A percentile compares a stretch with the other conserved stretches of the same genome.
Evolutionary conservation across 1,140 invertebrate genomes (phyloP).

Genomic region (Drosophila pseudoananassae): DNA sequence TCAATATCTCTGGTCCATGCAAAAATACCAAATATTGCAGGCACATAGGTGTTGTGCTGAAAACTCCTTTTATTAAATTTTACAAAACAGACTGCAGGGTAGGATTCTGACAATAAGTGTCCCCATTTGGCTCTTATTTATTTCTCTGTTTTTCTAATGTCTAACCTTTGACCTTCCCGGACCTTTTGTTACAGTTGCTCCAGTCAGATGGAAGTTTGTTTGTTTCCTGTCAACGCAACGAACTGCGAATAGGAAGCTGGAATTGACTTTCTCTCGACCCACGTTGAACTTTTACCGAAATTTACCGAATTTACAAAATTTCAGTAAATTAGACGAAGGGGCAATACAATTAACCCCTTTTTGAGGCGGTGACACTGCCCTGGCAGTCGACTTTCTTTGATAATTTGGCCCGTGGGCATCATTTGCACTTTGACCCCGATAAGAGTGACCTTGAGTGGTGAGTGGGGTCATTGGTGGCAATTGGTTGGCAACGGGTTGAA

Average conservation of each 20-base stretch:
- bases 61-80: not conserved
- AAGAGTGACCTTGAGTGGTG: slow-evolving; percentile 15
- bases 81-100: not conserved
- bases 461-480: slow-evolving; percentile 1
- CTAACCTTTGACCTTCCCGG: slow-evolving; percentile 62
- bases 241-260: slow-evolving; percentile 54
- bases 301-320: slow-evolving; percentile 4
- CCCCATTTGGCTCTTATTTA: slow-evolving; percentile 23
- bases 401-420: slow-evolving; percentile 23
- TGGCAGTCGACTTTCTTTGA: slow-evolving; percentile 19
- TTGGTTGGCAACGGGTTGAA: slow-evolving; percentile 20
- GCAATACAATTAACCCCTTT: slow-evolving; percentile 48
- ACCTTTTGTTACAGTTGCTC: slow-evolving; percentile 36
- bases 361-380: slow-evolving; percentile 21
- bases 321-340: slow-evolving; percentile 33
- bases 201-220: slow-evolving; percentile 58
- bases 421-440: slow-evolving; percentile 36
- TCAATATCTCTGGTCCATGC: slow-evolving; percentile 32
- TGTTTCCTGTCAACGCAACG: slow-evolving; percentile 63
- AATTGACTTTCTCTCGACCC: slow-evolving; percentile 36
- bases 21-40: not conserved
- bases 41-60: not conserved
- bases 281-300: slow-evolving; percentile 9
- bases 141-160: slow-evolving; percentile 34
- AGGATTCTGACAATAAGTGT: slow-evolving; percentile 15